A percentile compares a stretch with the other conserved stretches of the same genome.
These are phyloP conservation scores for Nycteola revayana DNA, from an alignment of 2,888 invertebrate genomes.

Conservation along the genomic window DNA sequence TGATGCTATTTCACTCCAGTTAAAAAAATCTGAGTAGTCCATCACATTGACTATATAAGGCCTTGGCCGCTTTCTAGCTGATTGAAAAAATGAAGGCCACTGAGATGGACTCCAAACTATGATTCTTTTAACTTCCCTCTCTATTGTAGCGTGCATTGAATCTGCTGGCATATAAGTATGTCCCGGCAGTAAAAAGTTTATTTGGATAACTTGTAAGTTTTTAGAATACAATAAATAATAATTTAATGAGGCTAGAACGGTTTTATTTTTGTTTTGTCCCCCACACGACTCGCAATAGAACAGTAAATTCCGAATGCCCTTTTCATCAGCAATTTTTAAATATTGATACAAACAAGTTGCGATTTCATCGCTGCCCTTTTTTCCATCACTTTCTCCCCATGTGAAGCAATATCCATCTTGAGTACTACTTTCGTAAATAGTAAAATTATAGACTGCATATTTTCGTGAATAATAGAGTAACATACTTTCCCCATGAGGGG, in stretches of 20 bases:
- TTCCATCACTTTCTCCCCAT: slow-evolving; percentile 37
- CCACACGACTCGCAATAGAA: slow-evolving; percentile 21
- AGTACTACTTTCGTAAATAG: slow-evolving; percentile 28
- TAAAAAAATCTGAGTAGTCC: not conserved
- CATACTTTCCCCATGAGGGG: slow-evolving; percentile 30
- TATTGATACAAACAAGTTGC: slow-evolving; percentile 29
- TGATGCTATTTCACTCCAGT: not conserved
- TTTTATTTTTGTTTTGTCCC: slow-evolving; percentile 25
- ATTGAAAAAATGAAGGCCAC: not conserved
- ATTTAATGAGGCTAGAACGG: slow-evolving; percentile 3
- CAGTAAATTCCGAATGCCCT: slow-evolving; percentile 17
- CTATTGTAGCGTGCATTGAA: not conserved
- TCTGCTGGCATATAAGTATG: not conserved
- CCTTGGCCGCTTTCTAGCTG: not conserved
- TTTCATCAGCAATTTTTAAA: slow-evolving; percentile 18
- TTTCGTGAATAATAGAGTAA: slow-evolving; percentile 30
- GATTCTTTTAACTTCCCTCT: not conserved
- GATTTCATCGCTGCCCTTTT: slow-evolving; percentile 35
- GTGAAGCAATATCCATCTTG: slow-evolving; percentile 26
- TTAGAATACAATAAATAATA: slow-evolving; percentile 6
- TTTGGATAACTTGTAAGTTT: slow-evolving; percentile 12
- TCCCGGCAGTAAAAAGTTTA: slow-evolving; percentile 32
- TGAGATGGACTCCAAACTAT: slow-evolving; percentile 2
- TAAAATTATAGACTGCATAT: slow-evolving; percentile 37
- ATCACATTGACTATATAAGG: not conserved